Evolutionary conservation across 2,888 invertebrate species (phyloP).

Genomic region (Ectropis crepuscularia): DNA sequence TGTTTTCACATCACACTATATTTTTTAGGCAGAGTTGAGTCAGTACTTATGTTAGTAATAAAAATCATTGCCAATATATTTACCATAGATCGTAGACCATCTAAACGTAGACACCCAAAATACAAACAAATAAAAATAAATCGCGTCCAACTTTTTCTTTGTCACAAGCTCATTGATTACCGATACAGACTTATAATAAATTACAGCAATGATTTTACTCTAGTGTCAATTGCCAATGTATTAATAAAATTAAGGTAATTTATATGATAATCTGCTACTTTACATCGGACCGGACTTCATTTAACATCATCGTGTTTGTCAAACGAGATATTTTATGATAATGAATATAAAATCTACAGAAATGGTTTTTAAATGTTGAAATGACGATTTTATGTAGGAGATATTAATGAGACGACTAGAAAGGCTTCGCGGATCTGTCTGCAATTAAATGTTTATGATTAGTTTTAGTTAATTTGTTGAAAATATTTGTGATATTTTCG

Average conservation of each 20-base stretch:
- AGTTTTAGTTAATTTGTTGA: not conserved
- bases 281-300: slow-evolving; percentile 31
- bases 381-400: slow-evolving; percentile 1
- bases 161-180: slow-evolving; percentile 13
- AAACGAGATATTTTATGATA: slow-evolving; percentile 22
- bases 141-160: not conserved
- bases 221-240: slow-evolving; percentile 52
- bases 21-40: not conserved
- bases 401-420: slow-evolving; percentile 4
- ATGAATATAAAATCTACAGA: slow-evolving; percentile 15
- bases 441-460: not conserved
- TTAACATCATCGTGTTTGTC: slow-evolving; percentile 23
- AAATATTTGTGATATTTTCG: no score
- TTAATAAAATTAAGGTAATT: slow-evolving; percentile 51
- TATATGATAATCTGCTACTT: slow-evolving; percentile 53
- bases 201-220: slow-evolving; percentile 49
- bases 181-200: slow-evolving; percentile 23
- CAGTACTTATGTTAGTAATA: not conserved
- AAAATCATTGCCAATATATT: no score
- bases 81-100: no score
- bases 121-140: no score
- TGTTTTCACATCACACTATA: not conserved
- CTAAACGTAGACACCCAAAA: no score
- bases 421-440: not conserved
- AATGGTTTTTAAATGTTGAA: slow-evolving; percentile 16